Base-by-base conservation (phyloP, 2,797 vertebrate species). In the Euphonia xanthogaster region DNA sequence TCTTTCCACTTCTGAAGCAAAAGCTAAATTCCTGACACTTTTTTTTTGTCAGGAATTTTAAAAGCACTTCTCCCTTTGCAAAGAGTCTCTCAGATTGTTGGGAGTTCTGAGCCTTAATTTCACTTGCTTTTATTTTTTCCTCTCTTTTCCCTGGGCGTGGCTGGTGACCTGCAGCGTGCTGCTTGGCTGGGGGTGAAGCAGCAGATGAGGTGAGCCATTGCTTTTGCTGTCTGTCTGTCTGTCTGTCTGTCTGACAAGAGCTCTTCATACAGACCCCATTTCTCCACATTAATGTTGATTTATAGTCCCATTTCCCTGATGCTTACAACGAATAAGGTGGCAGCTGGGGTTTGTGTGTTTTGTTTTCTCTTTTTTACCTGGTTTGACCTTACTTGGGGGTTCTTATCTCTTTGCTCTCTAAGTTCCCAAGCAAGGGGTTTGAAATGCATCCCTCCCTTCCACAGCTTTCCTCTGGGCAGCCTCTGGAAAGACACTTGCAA, bases 111-210 rank as follows among this genome's bases (percentile, higher is more conserved):
- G 83, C 65, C 57, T 95, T 88, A 72, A 85, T 96, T 97, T 97
- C 78, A 92, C 54, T 96, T 65, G 50, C 31, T 91, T 94, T 94
- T 92, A 5, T 27, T 58, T 68, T 95, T 87, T 62, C 39, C 73
- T 47, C 50, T 94, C 58, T 87, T 88, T 72, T 97, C 96, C 93
- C 82, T 97, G 97, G 97, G 88, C 95, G 60, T 95, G 94, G 90
- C 93, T 96, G 87, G 62, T 96, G 97, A 85, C 86, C 91, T 96
- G 55, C 94, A 98, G 98, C 96, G 93, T 96, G 98, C 98, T 96
- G 97, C 97, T 37, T 98, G 97, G 97, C 97, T 98, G 91, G 73
- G 97, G 95, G 93, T 98, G 96, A 98, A 98, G 97, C 97, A 98
- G 97, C 97, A 98, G 97, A 97, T 97, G 96, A 97, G 97, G 98